Evolutionary conservation across 2,888 invertebrate species (phyloP), one percentile per base, ranked within the genome.

Genomic region (Crioceris asparagi): DNA sequence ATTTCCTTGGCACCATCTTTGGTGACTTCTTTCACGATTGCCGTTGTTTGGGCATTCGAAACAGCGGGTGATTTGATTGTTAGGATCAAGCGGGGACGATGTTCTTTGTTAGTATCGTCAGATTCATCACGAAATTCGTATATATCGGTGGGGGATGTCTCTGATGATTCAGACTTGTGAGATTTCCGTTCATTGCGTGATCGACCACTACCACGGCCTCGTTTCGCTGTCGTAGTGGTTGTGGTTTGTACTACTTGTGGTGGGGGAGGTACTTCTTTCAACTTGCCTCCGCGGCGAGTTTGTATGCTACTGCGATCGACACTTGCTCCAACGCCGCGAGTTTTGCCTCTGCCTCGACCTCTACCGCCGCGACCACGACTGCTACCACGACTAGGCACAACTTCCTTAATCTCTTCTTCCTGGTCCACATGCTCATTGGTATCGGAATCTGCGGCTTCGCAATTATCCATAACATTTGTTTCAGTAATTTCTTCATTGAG

Each of bases 121-220:
- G 86, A 84, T 60, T 91, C 91, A 56, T 91, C 91, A 49, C 84
- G 80, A 59, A 92, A 92, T 60, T 91, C 91, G 57, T 91, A 92
- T 3, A 92, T 75, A 56, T 91, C 91, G 7, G 82, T 77, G 6
- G 54, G 44, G 6, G 17, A 11, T 1, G 77, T 71, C 32, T 72
- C 64, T 49, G 75, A 75, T 49, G 68, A 72, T 46, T 69, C 75
- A 7, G 66, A 67, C 53, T 68, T 70, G 3, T 66, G 67, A 1
- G 66, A 54, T 60, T 72, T 74, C 46, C 74, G 69, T 47, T 74
- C 74, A 47, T 74, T 74, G 10, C 62, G 62, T 55, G 69, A 72
- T 1, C 64, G 61, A 53, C 72, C 62, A 2, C 72, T 70, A 14
- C 72, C 65, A 34, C 57, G 48, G 35, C 55, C 53, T 53, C 68